Percentiles rank a stretch among this genome's conserved stretches.
Evolutionary conservation across 2,797 vertebrate species (phyloP).

Genomic region (Leuciscus waleckii): DNA sequence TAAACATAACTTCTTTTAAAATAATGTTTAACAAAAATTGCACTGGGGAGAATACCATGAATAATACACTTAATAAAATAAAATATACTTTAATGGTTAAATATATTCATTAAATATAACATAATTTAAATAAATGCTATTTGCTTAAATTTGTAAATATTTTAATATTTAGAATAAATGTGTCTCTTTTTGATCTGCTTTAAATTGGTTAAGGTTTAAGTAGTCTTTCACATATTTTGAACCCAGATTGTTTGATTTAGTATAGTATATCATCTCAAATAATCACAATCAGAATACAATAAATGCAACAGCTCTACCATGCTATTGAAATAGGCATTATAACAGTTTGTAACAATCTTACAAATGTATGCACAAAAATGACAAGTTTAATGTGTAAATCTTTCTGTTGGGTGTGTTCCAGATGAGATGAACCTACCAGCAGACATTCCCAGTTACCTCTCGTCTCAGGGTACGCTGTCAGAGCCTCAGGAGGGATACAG

Average conservation of each 20-base stretch:
- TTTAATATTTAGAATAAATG: not conserved
- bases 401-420: slow-evolving; percentile 61
- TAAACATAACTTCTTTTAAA: not conserved
- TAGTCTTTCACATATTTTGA: not conserved
- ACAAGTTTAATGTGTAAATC: not conserved
- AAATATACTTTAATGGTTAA: not conserved
- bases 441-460: slow-evolving; percentile 96
- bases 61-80: not conserved
- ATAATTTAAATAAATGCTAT: not conserved
- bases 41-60: no score
- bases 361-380: not conserved
- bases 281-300: not conserved
- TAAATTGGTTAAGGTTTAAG: not conserved
- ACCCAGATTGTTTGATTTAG: not conserved
- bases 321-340: not conserved
- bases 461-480: slow-evolving; percentile 94
- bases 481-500: slow-evolving; percentile 94
- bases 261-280: no score
- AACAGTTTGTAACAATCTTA: not conserved
- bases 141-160: not conserved
- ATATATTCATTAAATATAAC: not conserved
- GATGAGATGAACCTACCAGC: slow-evolving; percentile 96
- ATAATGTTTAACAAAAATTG: not conserved
- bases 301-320: not conserved
- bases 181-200: not conserved